Conservation (phyloP, 2,113 vertebrate species). For the Pelobates fuscus region DNA sequence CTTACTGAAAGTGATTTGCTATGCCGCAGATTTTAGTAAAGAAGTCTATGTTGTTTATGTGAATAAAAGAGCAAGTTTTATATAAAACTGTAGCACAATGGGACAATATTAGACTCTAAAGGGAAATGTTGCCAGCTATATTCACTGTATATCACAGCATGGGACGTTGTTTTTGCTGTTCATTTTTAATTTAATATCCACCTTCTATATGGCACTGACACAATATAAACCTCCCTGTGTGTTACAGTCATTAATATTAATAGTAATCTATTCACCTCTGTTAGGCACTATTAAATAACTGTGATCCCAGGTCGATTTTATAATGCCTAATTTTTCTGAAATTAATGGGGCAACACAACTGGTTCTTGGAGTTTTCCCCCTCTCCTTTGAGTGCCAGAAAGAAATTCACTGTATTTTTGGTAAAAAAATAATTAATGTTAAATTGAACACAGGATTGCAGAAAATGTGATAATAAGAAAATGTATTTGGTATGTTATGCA, state of each 20-base stretch:
- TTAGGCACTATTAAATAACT: neutral
- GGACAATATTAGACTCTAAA: neutral
- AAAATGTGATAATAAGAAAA: no score
- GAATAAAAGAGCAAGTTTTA: neutral
- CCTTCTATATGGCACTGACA: neutral
- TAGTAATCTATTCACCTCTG: neutral
- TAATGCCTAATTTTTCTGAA: neutral
- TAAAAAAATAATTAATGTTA: no score
- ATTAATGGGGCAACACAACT: neutral
- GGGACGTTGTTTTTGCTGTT: neutral
- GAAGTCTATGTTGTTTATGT: neutral
- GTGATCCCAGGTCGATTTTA: neutral
- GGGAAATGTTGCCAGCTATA: neutral
- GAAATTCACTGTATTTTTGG: no score
- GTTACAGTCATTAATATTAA: neutral
- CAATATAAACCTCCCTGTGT: neutral
- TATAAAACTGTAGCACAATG: neutral
- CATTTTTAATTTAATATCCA: neutral
- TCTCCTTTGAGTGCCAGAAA: neutral
- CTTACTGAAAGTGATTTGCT: conserved; percentile 69
- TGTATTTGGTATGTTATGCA: no score
- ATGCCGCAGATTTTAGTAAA: conserved; percentile 68
- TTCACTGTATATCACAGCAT: neutral
- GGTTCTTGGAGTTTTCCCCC: neutral
- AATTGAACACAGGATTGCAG: no score